Evolutionary conservation across 2,113 vertebrate genomes (phyloP).

Genomic region (Sander vitreus): DNA sequence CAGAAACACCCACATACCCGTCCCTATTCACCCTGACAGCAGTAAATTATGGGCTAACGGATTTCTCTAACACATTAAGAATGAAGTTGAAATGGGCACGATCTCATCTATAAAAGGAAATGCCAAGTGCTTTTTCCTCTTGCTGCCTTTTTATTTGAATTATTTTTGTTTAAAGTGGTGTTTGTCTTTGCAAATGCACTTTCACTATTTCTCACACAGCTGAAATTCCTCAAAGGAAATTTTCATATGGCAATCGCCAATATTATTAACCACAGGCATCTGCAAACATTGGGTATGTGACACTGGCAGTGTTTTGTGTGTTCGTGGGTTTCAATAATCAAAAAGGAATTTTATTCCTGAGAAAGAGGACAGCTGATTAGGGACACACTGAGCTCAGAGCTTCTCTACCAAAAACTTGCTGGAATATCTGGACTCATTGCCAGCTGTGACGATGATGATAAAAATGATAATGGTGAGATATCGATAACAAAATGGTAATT

Average conservation of each 20-base stretch:
- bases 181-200: slow-evolving; percentile 13
- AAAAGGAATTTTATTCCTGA: slow-evolving; percentile 9
- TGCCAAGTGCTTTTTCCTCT: slow-evolving; percentile 28
- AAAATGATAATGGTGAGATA: background rate
- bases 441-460: background rate
- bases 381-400: background rate
- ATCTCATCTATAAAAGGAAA: slow-evolving; percentile 41
- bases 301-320: slow-evolving; percentile 12
- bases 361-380: background rate
- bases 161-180: slow-evolving; percentile 3
- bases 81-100: slow-evolving; percentile 47
- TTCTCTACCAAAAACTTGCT: background rate
- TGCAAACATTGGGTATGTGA: background rate
- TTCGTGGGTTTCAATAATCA: background rate
- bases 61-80: slow-evolving; percentile 56
- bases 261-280: background rate
- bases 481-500: slow-evolving; percentile 3
- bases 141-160: slow-evolving; percentile 4
- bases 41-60: slow-evolving; percentile 65
- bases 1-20: slow-evolving; percentile 48
- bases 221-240: background rate
- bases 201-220: background rate
- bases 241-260: background rate
- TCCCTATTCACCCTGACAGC: slow-evolving; percentile 45
- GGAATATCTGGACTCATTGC: background rate